A percentile compares a stretch with the other conserved stretches of the same genome.
These are phyloP conservation scores for Himalopsyche anomala DNA, from an alignment of 2,888 invertebrate species.

Conservation along the genomic window DNA sequence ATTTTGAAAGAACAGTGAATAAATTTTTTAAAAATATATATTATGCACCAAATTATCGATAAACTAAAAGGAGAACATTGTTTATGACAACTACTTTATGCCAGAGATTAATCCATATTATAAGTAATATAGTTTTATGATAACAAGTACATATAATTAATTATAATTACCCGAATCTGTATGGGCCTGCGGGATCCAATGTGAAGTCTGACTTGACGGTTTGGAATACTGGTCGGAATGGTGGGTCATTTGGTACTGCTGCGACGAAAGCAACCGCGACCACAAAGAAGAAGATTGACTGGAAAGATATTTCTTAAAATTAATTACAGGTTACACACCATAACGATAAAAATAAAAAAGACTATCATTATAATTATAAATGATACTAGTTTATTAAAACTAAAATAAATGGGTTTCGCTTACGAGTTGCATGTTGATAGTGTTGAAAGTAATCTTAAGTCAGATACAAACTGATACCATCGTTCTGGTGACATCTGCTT, in stretches of 20 bases:
- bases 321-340: too few relatives aligned
- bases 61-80: too few relatives aligned
- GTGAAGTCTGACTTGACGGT: constrained; percentile 61
- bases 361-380: too few relatives aligned
- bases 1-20: too few relatives aligned
- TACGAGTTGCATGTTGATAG: constrained; percentile 45
- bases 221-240: constrained; percentile 48
- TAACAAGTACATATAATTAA: too few relatives aligned
- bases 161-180: not conserved
- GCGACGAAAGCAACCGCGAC: constrained; percentile 53
- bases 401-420: not conserved
- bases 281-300: constrained; percentile 54
- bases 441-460: not conserved
- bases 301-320: constrained; percentile 15
- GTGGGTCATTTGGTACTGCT: constrained; percentile 6
- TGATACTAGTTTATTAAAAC: too few relatives aligned
- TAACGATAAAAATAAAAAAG: too few relatives aligned
- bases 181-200: constrained; percentile 60
- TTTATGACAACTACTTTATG: too few relatives aligned
- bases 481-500: constrained; percentile 46
- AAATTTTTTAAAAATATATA: too few relatives aligned
- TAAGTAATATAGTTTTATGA: too few relatives aligned
- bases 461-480: constrained; percentile 49
- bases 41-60: too few relatives aligned
- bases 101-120: too few relatives aligned